Conservation (phyloP, 2,797 vertebrate genomes). For the Alca torda region DNA sequence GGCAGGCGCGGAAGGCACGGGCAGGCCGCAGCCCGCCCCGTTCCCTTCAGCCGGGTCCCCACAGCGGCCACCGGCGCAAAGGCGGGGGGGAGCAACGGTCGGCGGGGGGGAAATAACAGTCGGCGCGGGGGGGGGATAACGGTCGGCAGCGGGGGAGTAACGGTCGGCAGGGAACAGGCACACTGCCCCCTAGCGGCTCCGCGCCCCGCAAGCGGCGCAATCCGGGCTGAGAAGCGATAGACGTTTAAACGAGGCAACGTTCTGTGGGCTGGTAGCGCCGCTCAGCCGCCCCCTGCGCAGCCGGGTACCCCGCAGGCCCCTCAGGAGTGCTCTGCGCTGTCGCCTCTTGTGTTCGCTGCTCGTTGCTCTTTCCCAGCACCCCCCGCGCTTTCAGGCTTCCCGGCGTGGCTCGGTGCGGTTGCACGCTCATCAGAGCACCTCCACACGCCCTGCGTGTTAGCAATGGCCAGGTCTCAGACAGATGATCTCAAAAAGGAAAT, state of each 20-base stretch:
- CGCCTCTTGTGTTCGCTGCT: not conserved
- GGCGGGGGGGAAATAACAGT: no score
- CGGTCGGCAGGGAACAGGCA: not conserved
- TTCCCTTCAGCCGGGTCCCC: not conserved
- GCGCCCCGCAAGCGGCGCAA: no score
- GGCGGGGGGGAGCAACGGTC: not conserved
- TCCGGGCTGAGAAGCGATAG: no score
- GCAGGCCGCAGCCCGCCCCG: accelerated
- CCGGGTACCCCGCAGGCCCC: not conserved
- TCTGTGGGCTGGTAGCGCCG: no score
- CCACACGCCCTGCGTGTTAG: no score
- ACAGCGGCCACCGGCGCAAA: accelerated
- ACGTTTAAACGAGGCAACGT: accelerated
- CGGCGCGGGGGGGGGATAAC: no score
- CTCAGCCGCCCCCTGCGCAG: accelerated
- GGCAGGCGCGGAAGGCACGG: accelerated
- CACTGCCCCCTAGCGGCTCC: not conserved
- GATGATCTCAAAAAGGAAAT: not conserved
- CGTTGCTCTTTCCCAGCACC: not conserved
- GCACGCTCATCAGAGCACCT: not conserved
- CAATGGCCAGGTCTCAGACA: not conserved
- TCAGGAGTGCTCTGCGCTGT: not conserved
- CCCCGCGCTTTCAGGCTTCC: not conserved
- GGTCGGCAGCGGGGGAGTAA: not conserved
- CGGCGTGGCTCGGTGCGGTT: accelerated